Base-by-base conservation (phyloP, 2,888 invertebrate species). In the Podabrus alpinus region DNA sequence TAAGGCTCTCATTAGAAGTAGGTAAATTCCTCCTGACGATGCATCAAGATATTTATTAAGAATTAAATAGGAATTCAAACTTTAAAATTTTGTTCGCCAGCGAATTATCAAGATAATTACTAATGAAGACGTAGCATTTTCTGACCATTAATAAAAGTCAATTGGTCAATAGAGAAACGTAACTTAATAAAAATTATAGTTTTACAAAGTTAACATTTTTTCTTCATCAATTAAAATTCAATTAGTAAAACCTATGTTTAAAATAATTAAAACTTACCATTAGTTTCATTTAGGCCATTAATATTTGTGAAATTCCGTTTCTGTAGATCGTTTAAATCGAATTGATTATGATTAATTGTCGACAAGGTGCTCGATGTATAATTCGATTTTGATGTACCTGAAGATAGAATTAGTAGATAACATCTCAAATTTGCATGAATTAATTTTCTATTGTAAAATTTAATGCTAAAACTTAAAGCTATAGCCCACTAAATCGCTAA, bases 271-370 rank as follows among this genome's bases (percentile, higher is more conserved):
- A 21, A 64, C 62, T 64, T 19, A 64, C 62, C 62, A 64, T 64
- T 64, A 21, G 62, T 64, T 19, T 64, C 62, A 16, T 64, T 17
- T 19, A 64, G 62, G 62, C 62, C 62, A 64, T 64, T 64, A 45
- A 45, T 45, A 45, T 45, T 45, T 45, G 45, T 45, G 62, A 64
- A 17, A 19, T 64, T 64, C 62, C n/a, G 21, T 64, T 19, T 64
- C 21, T 17, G 62, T 17, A 21, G 21, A 16, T 64, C 62, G 62
- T 64, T 64, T 64, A 19, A 21, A 19, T 19, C 19, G 62, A 64
- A 64, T 21, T 17, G 62, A 64, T 64, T 64, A 64, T 64, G 62
- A 64, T 64, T 64, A 64, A 64, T 64, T 64, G 62, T 64, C 19
- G 62, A 62, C 62, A 21, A 19, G 62, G 13, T 64, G 62, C 62